Evolutionary conservation across 2,888 invertebrate species (phyloP), one percentile per base, ranked within the genome.

Genomic region (Drosophila paucipuncta): DNA sequence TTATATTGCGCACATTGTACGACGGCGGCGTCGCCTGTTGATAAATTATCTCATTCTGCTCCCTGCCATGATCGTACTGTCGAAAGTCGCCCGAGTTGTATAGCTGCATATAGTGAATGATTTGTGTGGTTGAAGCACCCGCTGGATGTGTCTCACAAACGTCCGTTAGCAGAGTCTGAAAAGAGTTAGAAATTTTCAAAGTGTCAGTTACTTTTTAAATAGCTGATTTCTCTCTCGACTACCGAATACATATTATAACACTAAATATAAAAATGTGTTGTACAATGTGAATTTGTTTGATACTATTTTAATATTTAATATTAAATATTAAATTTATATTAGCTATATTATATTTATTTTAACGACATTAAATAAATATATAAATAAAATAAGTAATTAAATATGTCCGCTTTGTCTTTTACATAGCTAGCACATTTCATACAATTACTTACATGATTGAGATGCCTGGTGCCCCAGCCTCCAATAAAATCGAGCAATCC

Each of bases 71-170:
- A 90, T 95, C 95, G 82, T 94, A 95, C 64, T 95, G 94, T 13
- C 94, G 93, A 91, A 95, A 95, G 37, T 93, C 91, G 5, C 94
- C 94, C 6, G 94, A 94, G 5, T 93, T 94, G 22, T 92, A 90
- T 33, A 95, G 94, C 93, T 97, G 97, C 0, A 94, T 95, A 88
- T 95, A 97, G 92, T 97, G 97, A 1, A 95, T 93, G 0, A 97
- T 91, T 91, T 97, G 96, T 77, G 95, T 95, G 0, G 95, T 94
- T 0, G 97, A 95, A 0, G 95, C 94, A 3, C 97, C 97, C 1
- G 96, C 96, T 1, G 97, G 96, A 28, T 95, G 93, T 68, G 96
- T 96, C 6, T 94, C 95, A 11, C 95, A 89, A 62, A 96, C 95
- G 2, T 95, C 95, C 0, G 96, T 95, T 47, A 97, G 85, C 85